phyloP scores from a whole-genome alignment of 1,140 invertebrate genomes.

The Psilanteris sp. region DNA sequence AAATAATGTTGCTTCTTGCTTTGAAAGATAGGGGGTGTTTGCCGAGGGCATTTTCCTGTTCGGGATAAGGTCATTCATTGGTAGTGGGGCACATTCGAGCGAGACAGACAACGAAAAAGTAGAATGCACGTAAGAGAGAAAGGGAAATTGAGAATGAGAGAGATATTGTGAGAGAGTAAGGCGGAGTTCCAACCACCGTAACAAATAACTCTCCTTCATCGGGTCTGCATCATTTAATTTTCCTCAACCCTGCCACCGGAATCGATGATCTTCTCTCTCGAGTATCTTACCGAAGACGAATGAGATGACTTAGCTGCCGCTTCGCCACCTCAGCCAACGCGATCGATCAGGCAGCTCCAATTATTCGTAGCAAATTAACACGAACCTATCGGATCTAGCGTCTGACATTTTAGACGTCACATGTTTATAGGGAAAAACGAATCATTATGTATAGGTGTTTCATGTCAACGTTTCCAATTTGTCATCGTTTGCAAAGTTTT shows the following conservation, averaged over 20 bases:
- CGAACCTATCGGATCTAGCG: slow-evolving; percentile 41
- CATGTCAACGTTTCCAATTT: slow-evolving; percentile 41
- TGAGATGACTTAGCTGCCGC: slow-evolving; percentile 76
- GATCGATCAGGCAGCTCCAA: slow-evolving; percentile 77
- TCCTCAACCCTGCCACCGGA: slow-evolving; percentile 75
- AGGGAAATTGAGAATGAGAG: too few relatives aligned
- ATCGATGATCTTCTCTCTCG: slow-evolving; percentile 78
- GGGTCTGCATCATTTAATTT: slow-evolving; percentile 80
- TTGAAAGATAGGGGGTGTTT: slow-evolving; percentile 48
- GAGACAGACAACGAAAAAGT: slow-evolving; percentile 37
- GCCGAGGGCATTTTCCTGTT: slow-evolving; percentile 43
- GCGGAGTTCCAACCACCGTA: slow-evolving; percentile 67
- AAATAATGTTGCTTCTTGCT: slow-evolving; percentile 64
- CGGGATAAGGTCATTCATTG: slow-evolving; percentile 41
- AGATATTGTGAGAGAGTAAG: too few relatives aligned
- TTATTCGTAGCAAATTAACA: slow-evolving; percentile 78
- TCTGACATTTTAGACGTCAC: slow-evolving; percentile 34
- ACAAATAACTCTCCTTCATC: slow-evolving; percentile 79
- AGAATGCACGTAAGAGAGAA: slow-evolving; percentile 12
- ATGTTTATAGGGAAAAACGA: slow-evolving; percentile 29
- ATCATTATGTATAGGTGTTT: slow-evolving; percentile 42
- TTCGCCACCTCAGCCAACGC: slow-evolving; percentile 71
- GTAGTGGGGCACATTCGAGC: background rate
- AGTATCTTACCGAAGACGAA: slow-evolving; percentile 78
- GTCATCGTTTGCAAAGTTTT: slow-evolving; percentile 39